phyloP scores from a whole-genome alignment of 2,888 invertebrate species.

The Campopleginae sp. region DNA sequence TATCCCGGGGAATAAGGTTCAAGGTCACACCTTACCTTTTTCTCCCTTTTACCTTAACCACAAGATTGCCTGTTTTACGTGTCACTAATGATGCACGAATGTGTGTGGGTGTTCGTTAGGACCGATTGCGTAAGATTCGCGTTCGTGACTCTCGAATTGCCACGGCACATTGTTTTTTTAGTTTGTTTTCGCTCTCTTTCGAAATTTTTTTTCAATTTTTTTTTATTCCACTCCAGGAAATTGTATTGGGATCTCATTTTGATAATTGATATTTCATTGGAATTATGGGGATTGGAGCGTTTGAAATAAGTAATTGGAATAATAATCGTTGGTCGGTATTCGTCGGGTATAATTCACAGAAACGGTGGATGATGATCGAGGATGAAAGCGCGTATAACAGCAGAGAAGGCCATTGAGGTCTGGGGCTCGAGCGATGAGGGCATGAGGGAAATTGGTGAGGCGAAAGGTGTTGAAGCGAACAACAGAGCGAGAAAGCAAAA shows the following conservation, averaged over 20 bases:
- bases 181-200: background rate
- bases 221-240: no score
- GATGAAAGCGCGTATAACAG: background rate
- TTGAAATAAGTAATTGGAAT: background rate
- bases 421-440: background rate
- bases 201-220: no score
- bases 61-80: conserved; percentile 1
- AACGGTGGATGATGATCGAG: conserved; percentile 25
- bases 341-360: background rate
- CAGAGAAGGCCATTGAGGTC: background rate
- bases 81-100: background rate
- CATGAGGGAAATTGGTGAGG: conserved; percentile 26
- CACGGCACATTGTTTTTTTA: no score
- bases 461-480: conserved; percentile 13
- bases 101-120: background rate
- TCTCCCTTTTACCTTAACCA: background rate
- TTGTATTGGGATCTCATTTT: background rate
- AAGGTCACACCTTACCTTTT: background rate
- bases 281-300: background rate
- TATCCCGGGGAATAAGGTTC: background rate
- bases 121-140: background rate
- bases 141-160: background rate
- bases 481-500: no score
- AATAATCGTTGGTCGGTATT: background rate
- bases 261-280: background rate